phyloP scores from a whole-genome alignment of 2,888 invertebrate genomes.

The Cylindroiulus punctatus region DNA sequence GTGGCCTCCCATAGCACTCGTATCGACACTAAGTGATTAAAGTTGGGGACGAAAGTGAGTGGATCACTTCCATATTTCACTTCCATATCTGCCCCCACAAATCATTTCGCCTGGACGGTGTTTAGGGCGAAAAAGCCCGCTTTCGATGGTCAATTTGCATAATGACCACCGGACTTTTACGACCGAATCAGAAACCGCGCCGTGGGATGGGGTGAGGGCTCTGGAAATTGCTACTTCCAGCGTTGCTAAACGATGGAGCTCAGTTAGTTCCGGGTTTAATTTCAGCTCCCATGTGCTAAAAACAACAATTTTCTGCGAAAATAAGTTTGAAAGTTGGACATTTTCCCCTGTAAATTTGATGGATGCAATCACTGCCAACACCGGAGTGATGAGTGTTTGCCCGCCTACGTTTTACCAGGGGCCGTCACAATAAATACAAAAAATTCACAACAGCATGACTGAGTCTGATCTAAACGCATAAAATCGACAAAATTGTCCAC shows the following conservation, averaged over 20 bases:
- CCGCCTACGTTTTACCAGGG: too few relatives aligned
- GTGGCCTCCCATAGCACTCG: background rate
- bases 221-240: too few relatives aligned
- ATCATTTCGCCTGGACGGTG: background rate
- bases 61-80: background rate
- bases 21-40: background rate
- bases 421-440: background rate
- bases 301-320: too few relatives aligned
- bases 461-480: too few relatives aligned
- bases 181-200: too few relatives aligned
- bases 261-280: too few relatives aligned
- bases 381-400: background rate
- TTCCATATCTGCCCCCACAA: background rate
- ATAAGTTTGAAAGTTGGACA: too few relatives aligned
- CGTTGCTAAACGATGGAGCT: too few relatives aligned
- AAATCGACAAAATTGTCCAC: too few relatives aligned
- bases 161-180: background rate
- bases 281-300: too few relatives aligned
- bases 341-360: too few relatives aligned
- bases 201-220: too few relatives aligned
- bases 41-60: background rate
- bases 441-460: background rate
- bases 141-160: background rate
- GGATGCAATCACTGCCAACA: conserved; percentile 20
- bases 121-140: background rate